Conservation (phyloP, 2,113 vertebrate genomes). For the Cinclus mexicanus region DNA sequence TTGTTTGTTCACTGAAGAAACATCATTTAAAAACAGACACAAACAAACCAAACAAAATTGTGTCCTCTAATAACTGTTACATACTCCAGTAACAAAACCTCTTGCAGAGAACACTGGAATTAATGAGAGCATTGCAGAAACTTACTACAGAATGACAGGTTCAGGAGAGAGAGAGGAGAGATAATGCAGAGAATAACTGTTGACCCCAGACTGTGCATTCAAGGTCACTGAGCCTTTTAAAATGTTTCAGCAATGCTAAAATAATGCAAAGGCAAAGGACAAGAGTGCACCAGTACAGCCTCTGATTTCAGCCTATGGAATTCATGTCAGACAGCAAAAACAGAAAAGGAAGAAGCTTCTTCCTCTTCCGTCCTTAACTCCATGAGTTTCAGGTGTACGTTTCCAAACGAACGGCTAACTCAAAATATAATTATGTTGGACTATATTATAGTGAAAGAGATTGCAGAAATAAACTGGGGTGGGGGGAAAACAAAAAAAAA, state of each 20-base stretch:
- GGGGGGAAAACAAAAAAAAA: neutral
- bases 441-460: neutral
- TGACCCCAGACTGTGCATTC: neutral
- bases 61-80: neutral
- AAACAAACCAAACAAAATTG: neutral
- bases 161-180: neutral
- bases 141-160: neutral
- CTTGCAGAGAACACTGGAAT: neutral
- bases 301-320: neutral
- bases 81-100: neutral
- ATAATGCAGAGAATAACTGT: neutral
- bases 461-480: neutral
- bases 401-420: neutral
- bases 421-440: neutral
- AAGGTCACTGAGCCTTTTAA: neutral
- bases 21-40: neutral
- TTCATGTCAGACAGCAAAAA: neutral
- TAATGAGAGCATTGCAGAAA: slow-evolving; percentile 12
- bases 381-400: neutral
- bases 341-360: neutral
- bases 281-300: neutral
- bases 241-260: neutral
- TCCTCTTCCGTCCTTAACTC: neutral
- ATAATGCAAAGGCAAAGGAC: neutral
- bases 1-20: neutral